Conservation (phyloP, 2,797 vertebrate species). For the Anolis apletophallus region DNA sequence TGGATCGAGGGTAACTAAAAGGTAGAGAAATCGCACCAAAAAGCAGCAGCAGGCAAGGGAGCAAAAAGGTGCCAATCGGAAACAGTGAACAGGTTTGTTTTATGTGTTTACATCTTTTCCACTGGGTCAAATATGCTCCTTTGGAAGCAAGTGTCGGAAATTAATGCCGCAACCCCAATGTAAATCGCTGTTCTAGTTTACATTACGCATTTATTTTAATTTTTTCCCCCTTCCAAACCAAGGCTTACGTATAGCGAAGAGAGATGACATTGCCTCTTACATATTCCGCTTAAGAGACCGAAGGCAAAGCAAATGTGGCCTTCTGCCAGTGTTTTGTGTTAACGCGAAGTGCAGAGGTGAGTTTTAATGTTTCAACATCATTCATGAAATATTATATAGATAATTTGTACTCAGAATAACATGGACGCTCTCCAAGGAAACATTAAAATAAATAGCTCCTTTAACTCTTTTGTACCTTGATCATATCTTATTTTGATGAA, state of each 20-base stretch:
- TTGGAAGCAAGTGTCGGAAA: neutral
- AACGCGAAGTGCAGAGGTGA: slow-evolving; percentile 79
- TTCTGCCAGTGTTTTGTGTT: slow-evolving; percentile 76
- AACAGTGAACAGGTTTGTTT: neutral
- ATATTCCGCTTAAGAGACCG: slow-evolving; percentile 54
- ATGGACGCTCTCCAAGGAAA: slow-evolving; percentile 78
- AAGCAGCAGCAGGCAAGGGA: neutral
- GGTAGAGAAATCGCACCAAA: neutral
- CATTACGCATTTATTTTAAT: neutral
- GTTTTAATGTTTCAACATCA: slow-evolving; percentile 80
- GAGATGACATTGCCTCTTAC: slow-evolving; percentile 65
- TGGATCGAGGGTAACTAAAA: neutral
- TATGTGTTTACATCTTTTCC: neutral
- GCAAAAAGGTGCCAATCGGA: neutral
- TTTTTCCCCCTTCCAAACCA: neutral
- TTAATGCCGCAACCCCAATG: neutral
- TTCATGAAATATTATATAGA: slow-evolving; percentile 81
- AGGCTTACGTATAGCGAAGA: slow-evolving; percentile 29
- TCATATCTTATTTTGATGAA: slow-evolving; percentile 82
- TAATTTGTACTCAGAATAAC: slow-evolving; percentile 82
- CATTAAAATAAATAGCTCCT: slow-evolving; percentile 84
- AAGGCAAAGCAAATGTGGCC: slow-evolving; percentile 69
- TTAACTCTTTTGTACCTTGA: slow-evolving; percentile 83
- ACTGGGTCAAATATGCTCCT: neutral
- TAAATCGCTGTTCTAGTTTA: slow-evolving; percentile 31